Evolutionary conservation across 2,888 invertebrate species (phyloP), one percentile per base, ranked within the genome.

Genomic region (Ommatoiulus sabulosus): DNA sequence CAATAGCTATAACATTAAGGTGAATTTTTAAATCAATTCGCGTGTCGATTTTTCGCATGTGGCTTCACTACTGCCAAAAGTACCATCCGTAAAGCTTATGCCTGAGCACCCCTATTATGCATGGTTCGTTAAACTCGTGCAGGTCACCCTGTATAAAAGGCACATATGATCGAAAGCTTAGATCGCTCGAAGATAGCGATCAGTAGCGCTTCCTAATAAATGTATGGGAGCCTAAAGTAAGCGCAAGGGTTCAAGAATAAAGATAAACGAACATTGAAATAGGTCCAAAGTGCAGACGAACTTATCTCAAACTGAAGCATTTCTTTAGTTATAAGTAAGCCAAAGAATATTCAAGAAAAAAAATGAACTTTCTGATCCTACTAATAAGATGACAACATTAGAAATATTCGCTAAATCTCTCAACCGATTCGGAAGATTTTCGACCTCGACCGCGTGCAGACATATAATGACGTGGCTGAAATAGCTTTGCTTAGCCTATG

Each of bases 211-310:
- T 80, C 24, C 0, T 12, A 35, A 12, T 0, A 72, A 72, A 72
- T 24, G 8, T 24, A 72, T 24, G 72, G 35, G 72, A 72, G 72
- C 72, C 72, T 7, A 72, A 72, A 72, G 72, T 24, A 6, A 72
- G 80, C 35, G 80, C 35, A 35, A 35, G 8, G 0, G 80, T 80
- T 80, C 80, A 35, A 35, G 80, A 35, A 2, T 35, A 80, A 24
- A 10, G 0, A 20, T 20, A 10, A 20, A 20, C 24, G 24, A 8
- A 10, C 72, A 24, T 72, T 63, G 20, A 72, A 80, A 35, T 24
- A 12, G 24, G 80, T 24, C 24, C 35, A 80, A 80, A 80, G 80
- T 80, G 35, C 80, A 80, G 80, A 80, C 35, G 80, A 80, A 80
- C 80, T 35, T 80, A 80, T 80, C 80, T 80, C 10, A 80, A 80